phyloP scores from a whole-genome alignment of 2,888 invertebrate genomes.

The Lamellibrachia columna region DNA sequence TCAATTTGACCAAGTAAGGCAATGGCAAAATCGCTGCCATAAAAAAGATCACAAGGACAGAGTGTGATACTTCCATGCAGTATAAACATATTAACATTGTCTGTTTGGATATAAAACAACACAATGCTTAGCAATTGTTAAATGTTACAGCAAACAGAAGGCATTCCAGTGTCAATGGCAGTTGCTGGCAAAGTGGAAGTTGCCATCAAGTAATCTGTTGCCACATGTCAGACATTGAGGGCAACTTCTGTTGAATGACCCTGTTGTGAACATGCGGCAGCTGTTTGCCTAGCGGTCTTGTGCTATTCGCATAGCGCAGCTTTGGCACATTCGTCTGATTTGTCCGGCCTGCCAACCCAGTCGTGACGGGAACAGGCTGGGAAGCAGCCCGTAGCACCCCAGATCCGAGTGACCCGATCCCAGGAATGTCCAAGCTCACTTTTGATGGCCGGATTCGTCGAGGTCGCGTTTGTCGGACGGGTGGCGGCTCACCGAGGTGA shows the following conservation, averaged over 20 bases:
- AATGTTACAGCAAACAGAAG: neutral
- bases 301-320: neutral
- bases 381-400: neutral
- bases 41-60: neutral
- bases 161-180: neutral
- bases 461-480: neutral
- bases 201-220: neutral
- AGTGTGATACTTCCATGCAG: neutral
- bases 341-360: neutral
- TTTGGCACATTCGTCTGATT: neutral
- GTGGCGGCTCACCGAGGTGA: neutral
- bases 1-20: neutral
- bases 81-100: neutral
- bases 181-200: neutral
- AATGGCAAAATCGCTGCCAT: neutral
- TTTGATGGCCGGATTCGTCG: neutral
- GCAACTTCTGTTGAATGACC: slow-evolving; percentile 1
- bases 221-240: neutral
- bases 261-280: slow-evolving; percentile 1
- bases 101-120: neutral
- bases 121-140: neutral
- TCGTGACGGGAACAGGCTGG: neutral
- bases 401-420: neutral
- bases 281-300: neutral
- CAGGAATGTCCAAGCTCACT: neutral